Evolutionary conservation across 2,797 vertebrate species (phyloP), one percentile per base, ranked within the genome.

Genomic region (Myoxocephalus aenaeus): DNA sequence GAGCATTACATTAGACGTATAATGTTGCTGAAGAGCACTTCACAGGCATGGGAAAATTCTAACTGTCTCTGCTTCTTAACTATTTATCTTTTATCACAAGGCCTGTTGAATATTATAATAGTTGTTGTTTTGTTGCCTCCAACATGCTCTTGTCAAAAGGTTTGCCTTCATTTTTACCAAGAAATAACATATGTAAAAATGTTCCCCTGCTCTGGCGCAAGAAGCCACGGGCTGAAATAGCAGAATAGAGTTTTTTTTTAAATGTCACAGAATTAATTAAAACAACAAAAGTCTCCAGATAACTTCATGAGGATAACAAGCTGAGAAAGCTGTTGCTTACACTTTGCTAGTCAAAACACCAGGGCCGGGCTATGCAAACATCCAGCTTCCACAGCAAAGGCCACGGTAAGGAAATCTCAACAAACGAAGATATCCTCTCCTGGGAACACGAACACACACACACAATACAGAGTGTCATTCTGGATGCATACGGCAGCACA

Each of bases 331-430:
- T 66, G 75, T 2, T 83, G 80, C 68, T 86, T 72, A 38, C 76
- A 57, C 65, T 77, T 71, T 3, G 68, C 62, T 58, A 84, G 89
- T 88, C 86, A 90, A 81, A 93, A 87, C 86, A 93, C 72, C 80
- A 64, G 66, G 70, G 66, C 36, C 20, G 3, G 71, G 75, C 75
- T 86, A 82, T 68, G 86, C 85, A 92, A 92, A 92, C 89, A 92
- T 38, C 65, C 67, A 85, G 77, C 70, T 72, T 59, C 86, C 70
- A 69, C 79, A 79, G 85, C 75, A 90, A 91, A 94, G 90, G 91
- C 91, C 90, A 90, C 0, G 36, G 70, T 81, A 25, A 87, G 73
- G 86, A 83, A 81, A 85, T 81, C 72, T 68, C 77, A 84, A 87
- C 79, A 87, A 61, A 71, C 70, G 0, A 29, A 77, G 44, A 79